These are phyloP conservation scores for Ctenopoma kingsleyae DNA, from an alignment of 2,797 vertebrate species.

Conservation along the genomic window DNA sequence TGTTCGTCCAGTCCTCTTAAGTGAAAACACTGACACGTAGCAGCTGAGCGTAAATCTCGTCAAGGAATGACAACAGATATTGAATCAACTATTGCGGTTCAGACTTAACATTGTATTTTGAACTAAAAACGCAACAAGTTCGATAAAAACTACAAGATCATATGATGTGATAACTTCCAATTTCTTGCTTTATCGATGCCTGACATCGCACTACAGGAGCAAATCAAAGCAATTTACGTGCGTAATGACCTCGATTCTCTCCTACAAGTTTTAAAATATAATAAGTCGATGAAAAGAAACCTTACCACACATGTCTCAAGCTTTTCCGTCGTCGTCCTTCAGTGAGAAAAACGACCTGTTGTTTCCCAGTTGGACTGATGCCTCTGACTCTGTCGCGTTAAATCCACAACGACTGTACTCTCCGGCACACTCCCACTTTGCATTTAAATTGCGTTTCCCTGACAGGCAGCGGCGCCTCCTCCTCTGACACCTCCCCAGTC, in stretches of 20 bases:
- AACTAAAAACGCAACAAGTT: not conserved
- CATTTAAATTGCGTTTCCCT: slow-evolving; percentile 67
- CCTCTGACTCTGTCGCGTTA: slow-evolving; percentile 25
- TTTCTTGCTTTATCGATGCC: not conserved
- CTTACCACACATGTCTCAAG: slow-evolving; percentile 85
- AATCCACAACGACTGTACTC: slow-evolving; percentile 39
- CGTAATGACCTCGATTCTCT: slow-evolving; percentile 2
- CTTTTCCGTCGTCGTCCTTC: slow-evolving; percentile 12
- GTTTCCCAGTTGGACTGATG: slow-evolving; percentile 46
- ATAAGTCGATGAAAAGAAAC: not conserved
- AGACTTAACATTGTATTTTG: accelerated
- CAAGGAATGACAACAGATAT: not conserved
- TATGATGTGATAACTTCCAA: not conserved
- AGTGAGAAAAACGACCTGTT: slow-evolving; percentile 1
- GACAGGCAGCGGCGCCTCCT: slow-evolving; percentile 52
- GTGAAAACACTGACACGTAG: slow-evolving; percentile 72
- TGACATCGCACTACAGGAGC: not conserved
- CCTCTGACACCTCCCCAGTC: slow-evolving; percentile 25
- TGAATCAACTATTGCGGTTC: no score
- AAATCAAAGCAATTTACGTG: not conserved
- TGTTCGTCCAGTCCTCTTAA: not conserved
- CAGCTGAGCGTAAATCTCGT: slow-evolving; percentile 37
- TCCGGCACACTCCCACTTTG: slow-evolving; percentile 44
- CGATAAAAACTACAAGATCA: accelerated
- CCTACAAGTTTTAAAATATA: not conserved